These are phyloP conservation scores for Prunella fulvescens DNA, from an alignment of 2,113 vertebrate genomes.

Conservation along the genomic window DNA sequence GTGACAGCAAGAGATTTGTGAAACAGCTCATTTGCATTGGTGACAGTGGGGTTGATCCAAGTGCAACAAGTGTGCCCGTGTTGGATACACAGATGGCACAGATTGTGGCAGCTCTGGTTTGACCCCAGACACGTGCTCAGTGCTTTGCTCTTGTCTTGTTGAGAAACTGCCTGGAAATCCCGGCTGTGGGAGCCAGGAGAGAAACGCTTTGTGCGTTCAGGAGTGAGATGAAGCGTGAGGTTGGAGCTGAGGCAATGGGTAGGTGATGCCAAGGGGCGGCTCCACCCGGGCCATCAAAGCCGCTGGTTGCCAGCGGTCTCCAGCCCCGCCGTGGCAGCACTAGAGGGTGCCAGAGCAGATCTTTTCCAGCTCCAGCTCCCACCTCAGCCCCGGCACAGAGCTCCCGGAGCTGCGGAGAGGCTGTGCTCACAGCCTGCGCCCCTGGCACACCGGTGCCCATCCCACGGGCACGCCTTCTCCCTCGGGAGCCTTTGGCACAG, in stretches of 20 bases:
- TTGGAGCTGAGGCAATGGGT: background rate
- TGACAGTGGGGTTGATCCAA: rapidly evolving
- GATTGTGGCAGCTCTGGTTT: background rate
- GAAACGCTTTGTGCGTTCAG: background rate
- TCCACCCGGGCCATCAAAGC: background rate
- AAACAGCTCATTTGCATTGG: background rate
- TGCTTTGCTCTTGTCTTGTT: rapidly evolving
- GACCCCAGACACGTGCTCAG: background rate
- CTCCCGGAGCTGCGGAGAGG: background rate
- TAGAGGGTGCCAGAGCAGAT: slow-evolving; percentile 44
- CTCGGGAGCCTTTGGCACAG: background rate
- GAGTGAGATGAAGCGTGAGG: background rate
- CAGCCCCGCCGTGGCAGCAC: background rate
- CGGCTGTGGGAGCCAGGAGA: background rate
- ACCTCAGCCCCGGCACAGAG: background rate
- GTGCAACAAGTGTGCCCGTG: background rate
- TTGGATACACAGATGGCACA: rapidly evolving
- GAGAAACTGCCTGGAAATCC: background rate
- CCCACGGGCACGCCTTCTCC: background rate
- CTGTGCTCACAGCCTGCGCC: background rate
- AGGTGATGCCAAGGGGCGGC: rapidly evolving
- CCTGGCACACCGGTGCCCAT: no score
- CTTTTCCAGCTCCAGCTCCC: background rate
- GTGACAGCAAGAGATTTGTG: rapidly evolving
- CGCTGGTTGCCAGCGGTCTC: rapidly evolving